These are phyloP conservation scores for Lampris incognitus DNA, from an alignment of 2,113 vertebrate genomes.

Conservation along the genomic window DNA sequence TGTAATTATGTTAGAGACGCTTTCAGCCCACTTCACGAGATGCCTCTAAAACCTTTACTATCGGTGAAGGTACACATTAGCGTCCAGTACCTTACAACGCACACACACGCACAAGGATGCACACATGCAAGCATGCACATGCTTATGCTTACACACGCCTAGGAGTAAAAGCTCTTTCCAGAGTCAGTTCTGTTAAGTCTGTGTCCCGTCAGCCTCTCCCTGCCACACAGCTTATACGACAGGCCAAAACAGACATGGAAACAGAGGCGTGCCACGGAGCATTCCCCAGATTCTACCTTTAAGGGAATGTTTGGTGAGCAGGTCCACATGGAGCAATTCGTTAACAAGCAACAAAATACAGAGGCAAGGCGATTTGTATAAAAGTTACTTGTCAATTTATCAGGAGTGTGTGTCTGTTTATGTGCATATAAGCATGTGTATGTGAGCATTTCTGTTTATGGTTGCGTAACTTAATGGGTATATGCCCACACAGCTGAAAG, in stretches of 20 bases:
- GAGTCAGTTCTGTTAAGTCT: constrained; percentile 33
- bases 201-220: constrained; percentile 50
- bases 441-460: too few species aligned
- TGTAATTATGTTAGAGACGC: constrained; percentile 68
- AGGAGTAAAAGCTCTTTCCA: constrained; percentile 42
- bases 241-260: constrained; percentile 41
- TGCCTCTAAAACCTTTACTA: constrained; percentile 64
- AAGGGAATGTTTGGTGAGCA: constrained; percentile 63
- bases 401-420: neutral
- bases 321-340: constrained; percentile 51
- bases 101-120: constrained; percentile 12
- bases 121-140: constrained; percentile 11
- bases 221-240: constrained; percentile 14
- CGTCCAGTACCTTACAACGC: constrained; percentile 54
- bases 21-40: constrained; percentile 59
- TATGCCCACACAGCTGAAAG: neutral
- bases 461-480: neutral
- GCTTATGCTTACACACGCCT: constrained; percentile 23
- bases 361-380: constrained; percentile 44
- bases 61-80: constrained; percentile 63
- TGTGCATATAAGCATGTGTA: neutral
- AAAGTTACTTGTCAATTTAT: constrained; percentile 32
- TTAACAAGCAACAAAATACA: constrained; percentile 52
- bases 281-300: constrained; percentile 59
- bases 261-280: constrained; percentile 31